These are phyloP conservation scores for Dryococelus australis DNA, from an alignment of 2,888 invertebrate genomes.

Conservation along the genomic window DNA sequence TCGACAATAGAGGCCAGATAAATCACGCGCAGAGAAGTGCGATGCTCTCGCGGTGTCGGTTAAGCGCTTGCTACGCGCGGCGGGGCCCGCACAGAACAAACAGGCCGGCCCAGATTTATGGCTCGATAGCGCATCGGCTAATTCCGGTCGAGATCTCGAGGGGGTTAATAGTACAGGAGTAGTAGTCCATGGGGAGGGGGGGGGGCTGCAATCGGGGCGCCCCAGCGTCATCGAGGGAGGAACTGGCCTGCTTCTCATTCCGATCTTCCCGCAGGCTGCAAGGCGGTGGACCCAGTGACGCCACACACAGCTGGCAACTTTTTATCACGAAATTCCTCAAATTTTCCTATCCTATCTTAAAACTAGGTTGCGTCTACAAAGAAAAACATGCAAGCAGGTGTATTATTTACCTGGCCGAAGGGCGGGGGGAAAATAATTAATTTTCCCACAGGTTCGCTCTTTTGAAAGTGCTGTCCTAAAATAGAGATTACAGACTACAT, in stretches of 20 bases:
- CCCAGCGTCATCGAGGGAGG: not conserved
- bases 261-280: not conserved
- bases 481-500: too few species aligned
- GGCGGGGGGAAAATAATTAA: too few species aligned
- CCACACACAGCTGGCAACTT: not conserved
- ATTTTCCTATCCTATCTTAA: not conserved
- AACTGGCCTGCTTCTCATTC: too few species aligned
- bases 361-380: too few species aligned
- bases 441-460: too few species aligned
- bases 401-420: too few species aligned
- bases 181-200: not conserved
- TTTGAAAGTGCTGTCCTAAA: too few species aligned
- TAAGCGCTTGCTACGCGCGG: not conserved
- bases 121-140: conserved; percentile 20
- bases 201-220: not conserved
- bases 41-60: not conserved
- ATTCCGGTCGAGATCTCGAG: conserved; percentile 11
- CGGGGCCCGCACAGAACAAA: not conserved
- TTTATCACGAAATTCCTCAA: not conserved
- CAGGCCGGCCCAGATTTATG: conserved; percentile 23
- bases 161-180: not conserved
- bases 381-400: too few species aligned
- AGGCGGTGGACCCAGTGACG: not conserved
- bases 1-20: not conserved
- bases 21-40: not conserved